Evolutionary conservation across 2,797 vertebrate genomes (phyloP), one percentile per base, ranked within the genome.

Genomic region (Valencia hispanica): DNA sequence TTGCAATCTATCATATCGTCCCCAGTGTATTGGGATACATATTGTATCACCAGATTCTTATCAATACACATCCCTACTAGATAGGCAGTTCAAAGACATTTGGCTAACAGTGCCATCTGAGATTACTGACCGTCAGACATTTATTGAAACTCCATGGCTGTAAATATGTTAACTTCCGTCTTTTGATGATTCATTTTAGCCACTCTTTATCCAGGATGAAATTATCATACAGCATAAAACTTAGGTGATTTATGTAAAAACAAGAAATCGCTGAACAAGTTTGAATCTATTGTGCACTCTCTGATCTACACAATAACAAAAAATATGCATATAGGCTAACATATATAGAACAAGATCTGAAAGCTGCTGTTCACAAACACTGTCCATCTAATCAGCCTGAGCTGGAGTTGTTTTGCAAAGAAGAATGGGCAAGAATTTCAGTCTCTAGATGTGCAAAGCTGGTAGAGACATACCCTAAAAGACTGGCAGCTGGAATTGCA

Each of bases 51-150:
- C n/a, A n/a, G n/a, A n/a, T n/a, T n/a, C n/a, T n/a, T n/a, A n/a
- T n/a, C n/a, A n/a, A n/a, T n/a, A n/a, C n/a, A n/a, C n/a, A n/a
- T n/a, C n/a, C n/a, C n/a, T 9, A 68, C 30, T 17, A 25, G 47
- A 53, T 66, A 27, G 74, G 1, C 9, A 63, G 32, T 63, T 22
- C 8, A 51, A 51, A 20, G 1, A 20, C 2, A 20, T 36, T 57
- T 30, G 8, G 30, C 30, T 32, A 34, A 73, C 18, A 30, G 61
- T 69, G 51, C 72, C 57, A 57, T 48, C 63, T 73, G 36, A 72
- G 43, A 81, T 55, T 77, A 55, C 34, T 34, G 32, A 63, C 32
- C 15, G 30, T 57, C 27, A 34, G 57, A 32, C 11, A 20, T 61
- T 32, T 61, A 32, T 15, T 34, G 10, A 63, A 34, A 63, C 59